phyloP scores from a whole-genome alignment of 2,888 invertebrate genomes.

The Stratiomys singularior region DNA sequence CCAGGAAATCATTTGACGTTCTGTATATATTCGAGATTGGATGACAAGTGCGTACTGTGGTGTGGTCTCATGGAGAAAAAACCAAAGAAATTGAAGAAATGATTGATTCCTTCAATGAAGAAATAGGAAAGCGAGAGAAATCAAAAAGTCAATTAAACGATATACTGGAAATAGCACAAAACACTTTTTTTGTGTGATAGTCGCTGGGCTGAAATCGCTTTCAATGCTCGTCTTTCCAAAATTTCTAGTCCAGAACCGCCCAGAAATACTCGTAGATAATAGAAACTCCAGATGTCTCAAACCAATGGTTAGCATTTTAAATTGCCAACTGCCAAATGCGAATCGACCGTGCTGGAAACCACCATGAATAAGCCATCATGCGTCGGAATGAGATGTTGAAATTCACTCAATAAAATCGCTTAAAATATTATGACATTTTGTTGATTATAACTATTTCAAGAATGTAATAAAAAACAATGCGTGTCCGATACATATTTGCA shows the following conservation, averaged over 20 bases:
- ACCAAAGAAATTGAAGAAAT: not conserved
- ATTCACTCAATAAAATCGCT: constrained; percentile 16
- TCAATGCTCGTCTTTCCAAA: not conserved
- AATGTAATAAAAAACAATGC: constrained; percentile 8
- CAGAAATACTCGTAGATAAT: not conserved
- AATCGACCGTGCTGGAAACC: not conserved
- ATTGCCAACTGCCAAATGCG: not conserved
- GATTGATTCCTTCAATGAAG: constrained; percentile 18
- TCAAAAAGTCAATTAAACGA: not conserved
- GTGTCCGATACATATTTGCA: not conserved
- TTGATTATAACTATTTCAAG: constrained; percentile 1
- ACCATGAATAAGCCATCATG: constrained; percentile 29
- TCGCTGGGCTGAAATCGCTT: not conserved
- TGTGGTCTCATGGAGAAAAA: not conserved
- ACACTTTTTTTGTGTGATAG: not conserved
- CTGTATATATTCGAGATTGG: no score
- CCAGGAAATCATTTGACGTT: no score
- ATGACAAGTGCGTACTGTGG: not conserved
- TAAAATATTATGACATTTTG: constrained; percentile 7
- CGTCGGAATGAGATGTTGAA: not conserved
- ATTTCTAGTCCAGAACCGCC: no score
- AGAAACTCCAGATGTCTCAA: not conserved
- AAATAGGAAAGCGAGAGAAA: not conserved
- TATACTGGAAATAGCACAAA: not conserved
- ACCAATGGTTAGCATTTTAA: not conserved